These are phyloP conservation scores for Scaptomyza pallida DNA, from an alignment of 1,140 invertebrate species.

Conservation along the genomic window DNA sequence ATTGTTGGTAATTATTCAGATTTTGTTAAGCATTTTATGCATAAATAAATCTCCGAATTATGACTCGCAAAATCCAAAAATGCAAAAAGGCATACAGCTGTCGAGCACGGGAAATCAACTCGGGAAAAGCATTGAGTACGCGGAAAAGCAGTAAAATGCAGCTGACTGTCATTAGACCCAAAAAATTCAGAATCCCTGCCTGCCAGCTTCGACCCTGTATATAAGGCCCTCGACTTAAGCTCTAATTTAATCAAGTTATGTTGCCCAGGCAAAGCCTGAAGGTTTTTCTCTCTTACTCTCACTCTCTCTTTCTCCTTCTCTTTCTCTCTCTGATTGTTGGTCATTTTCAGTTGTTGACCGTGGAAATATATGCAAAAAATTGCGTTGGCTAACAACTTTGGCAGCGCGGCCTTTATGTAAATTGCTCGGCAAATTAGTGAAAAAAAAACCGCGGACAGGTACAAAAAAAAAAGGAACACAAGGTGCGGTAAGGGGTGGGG, in stretches of 20 bases:
- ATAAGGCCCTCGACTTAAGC: not conserved
- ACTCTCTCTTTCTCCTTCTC: not conserved
- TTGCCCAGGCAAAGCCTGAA: conserved; percentile 35
- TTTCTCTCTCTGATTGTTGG: not conserved
- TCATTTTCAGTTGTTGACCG: conserved; percentile 8
- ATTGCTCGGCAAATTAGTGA: conserved; percentile 74
- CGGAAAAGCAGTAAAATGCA: conserved; percentile 64
- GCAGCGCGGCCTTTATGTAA: conserved; percentile 66
- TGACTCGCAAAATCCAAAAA: conserved; percentile 58
- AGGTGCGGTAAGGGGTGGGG: not conserved
- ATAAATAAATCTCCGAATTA: conserved; percentile 69
- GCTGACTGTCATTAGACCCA: conserved; percentile 66
- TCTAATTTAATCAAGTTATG: conserved; percentile 69
- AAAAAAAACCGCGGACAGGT: conserved; percentile 36
- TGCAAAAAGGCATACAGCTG: conserved; percentile 63
- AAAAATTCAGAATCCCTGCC: no score
- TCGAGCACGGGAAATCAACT: conserved; percentile 29
- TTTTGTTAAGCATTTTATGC: conserved; percentile 72
- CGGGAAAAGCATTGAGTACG: conserved; percentile 1
- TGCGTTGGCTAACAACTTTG: conserved; percentile 52
- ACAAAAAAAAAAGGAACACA: no score
- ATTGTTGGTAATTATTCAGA: conserved; percentile 75
- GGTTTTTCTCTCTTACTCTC: not conserved
- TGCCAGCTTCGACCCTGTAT: not conserved
- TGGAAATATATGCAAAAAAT: conserved; percentile 55